phyloP scores from a whole-genome alignment of 1,140 invertebrate species.

The Calephelis nemesis region DNA sequence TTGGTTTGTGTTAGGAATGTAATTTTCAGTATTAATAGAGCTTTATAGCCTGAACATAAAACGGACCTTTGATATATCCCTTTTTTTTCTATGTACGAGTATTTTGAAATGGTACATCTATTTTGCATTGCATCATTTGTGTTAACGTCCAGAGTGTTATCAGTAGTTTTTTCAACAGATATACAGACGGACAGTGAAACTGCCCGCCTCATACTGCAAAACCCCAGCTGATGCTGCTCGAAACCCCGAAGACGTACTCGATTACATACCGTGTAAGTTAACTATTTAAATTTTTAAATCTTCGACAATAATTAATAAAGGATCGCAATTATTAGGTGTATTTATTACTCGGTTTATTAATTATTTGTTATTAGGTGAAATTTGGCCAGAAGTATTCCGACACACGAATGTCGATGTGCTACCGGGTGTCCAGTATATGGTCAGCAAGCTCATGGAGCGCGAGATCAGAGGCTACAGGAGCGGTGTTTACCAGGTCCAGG shows the following conservation, averaged over 20 bases:
- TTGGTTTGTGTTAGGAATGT: too few relatives aligned
- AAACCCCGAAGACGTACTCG: slow-evolving; percentile 74
- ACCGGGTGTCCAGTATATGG: slow-evolving; percentile 41
- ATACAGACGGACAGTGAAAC: slow-evolving; percentile 68
- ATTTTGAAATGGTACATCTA: too few relatives aligned
- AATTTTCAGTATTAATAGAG: too few relatives aligned
- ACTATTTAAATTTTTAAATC: background rate
- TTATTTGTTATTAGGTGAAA: slow-evolving; percentile 47
- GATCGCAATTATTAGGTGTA: too few relatives aligned
- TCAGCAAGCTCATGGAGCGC: slow-evolving; percentile 49
- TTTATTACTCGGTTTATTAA: background rate
- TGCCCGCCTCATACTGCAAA: slow-evolving; percentile 67
- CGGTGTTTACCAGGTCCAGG: slow-evolving; percentile 51
- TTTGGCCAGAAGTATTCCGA: slow-evolving; percentile 68
- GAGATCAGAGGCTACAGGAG: slow-evolving; percentile 50
- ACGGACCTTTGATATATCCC: too few relatives aligned
- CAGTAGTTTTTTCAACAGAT: slow-evolving; percentile 42
- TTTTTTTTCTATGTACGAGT: too few relatives aligned
- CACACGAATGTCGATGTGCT: slow-evolving; percentile 53
- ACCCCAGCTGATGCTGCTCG: slow-evolving; percentile 71
- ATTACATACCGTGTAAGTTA: slow-evolving; percentile 74
- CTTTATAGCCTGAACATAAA: too few relatives aligned
- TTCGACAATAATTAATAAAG: too few relatives aligned
- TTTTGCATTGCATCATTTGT: too few relatives aligned
- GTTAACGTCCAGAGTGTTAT: too few relatives aligned